Evolutionary conservation across 2,888 invertebrate genomes (phyloP).

Genomic region (Dynastes hyllus): DNA sequence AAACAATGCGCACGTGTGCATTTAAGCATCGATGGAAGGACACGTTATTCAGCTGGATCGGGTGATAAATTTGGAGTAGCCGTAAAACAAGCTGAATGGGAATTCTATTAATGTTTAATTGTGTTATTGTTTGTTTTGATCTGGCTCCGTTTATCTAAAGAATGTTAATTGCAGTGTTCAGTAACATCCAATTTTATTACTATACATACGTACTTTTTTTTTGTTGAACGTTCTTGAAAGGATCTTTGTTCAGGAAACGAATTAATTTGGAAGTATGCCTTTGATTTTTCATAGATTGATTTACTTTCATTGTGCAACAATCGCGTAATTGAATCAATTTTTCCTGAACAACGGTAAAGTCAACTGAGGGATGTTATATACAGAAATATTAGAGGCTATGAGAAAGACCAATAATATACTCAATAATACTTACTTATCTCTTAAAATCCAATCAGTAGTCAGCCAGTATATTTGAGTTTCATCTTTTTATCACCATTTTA

Average conservation of each 20-base stretch:
- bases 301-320: too few relatives aligned
- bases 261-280: background rate
- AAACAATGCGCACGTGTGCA: constrained; percentile 34
- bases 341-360: too few relatives aligned
- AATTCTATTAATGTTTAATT: constrained; percentile 26
- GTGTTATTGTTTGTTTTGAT: constrained; percentile 12
- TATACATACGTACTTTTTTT: too few relatives aligned
- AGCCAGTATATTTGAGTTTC: too few relatives aligned
- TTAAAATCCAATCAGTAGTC: too few relatives aligned
- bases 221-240: background rate
- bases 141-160: constrained; percentile 5
- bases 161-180: constrained; percentile 5
- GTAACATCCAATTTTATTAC: background rate
- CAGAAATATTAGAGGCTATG: too few relatives aligned
- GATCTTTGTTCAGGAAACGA: constrained; percentile 1
- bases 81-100: constrained; percentile 13
- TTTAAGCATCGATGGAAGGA: constrained; percentile 11
- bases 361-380: too few relatives aligned
- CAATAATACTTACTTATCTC: too few relatives aligned
- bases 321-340: too few relatives aligned
- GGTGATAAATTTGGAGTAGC: constrained; percentile 19
- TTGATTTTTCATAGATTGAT: too few relatives aligned
- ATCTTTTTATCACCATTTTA: too few relatives aligned
- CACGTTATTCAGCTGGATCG: constrained; percentile 1
- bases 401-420: too few relatives aligned